These are phyloP conservation scores for Rhadinocentrus ornatus DNA, from an alignment of 2,797 vertebrate genomes.

Conservation along the genomic window DNA sequence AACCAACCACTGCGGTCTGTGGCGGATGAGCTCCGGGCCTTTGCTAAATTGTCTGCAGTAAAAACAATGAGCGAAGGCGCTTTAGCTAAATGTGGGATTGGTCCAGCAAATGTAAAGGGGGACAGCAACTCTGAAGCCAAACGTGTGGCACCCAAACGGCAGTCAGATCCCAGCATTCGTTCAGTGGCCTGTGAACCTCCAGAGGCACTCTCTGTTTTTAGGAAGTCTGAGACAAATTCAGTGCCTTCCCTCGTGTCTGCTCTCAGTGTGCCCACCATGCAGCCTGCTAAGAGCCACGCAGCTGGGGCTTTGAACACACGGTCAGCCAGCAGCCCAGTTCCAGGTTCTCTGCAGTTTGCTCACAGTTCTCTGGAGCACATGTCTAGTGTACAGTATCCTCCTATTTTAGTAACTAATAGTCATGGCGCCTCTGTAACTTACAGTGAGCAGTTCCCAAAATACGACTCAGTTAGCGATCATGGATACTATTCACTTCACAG, in stretches of 20 bases:
- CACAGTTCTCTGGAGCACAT: slow-evolving; percentile 96
- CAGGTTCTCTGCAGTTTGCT: slow-evolving; percentile 94
- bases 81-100: slow-evolving; percentile 89
- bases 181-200: slow-evolving; percentile 92
- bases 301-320: slow-evolving; percentile 96
- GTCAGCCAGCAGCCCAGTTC: slow-evolving; percentile 98
- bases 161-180: slow-evolving; percentile 98
- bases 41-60: slow-evolving; percentile 96
- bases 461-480: slow-evolving; percentile 94
- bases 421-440: slow-evolving; percentile 95
- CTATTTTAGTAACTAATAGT: slow-evolving; percentile 98
- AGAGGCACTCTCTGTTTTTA: slow-evolving; percentile 88
- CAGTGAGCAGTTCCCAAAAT: slow-evolving; percentile 94
- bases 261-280: slow-evolving; percentile 96
- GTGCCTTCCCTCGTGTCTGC: slow-evolving; percentile 97
- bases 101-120: slow-evolving; percentile 83
- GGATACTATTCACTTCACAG: slow-evolving; percentile 97
- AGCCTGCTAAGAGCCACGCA: slow-evolving; percentile 94
- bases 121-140: slow-evolving; percentile 91
- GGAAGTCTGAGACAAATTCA: slow-evolving; percentile 95
- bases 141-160: slow-evolving; percentile 94
- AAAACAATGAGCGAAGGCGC: slow-evolving; percentile 99
- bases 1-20: slow-evolving; percentile 96
- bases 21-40: slow-evolving; percentile 97
- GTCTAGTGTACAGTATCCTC: slow-evolving; percentile 95